These are phyloP conservation scores for Prinia subflava DNA, from an alignment of 2,113 vertebrate species.

Conservation along the genomic window DNA sequence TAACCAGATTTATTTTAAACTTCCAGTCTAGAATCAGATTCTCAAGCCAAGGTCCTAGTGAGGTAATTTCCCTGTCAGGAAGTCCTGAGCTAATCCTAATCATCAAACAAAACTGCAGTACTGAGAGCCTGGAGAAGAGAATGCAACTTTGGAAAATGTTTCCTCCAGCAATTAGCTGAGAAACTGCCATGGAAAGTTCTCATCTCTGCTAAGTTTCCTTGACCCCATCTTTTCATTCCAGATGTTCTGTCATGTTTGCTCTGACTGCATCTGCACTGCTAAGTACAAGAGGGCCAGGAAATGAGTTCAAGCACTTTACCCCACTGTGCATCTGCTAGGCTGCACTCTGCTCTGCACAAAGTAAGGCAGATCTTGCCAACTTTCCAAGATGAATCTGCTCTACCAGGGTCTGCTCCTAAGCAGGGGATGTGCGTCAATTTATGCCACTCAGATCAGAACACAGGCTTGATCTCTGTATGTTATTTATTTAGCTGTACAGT, in stretches of 20 bases:
- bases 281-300: background rate
- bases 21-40: background rate
- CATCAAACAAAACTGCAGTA: background rate
- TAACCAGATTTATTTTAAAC: background rate
- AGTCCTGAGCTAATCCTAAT: constrained; percentile 19
- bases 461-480: background rate
- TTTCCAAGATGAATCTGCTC: background rate
- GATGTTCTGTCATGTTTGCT: constrained; percentile 12
- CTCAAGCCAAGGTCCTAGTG: background rate
- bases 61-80: constrained; percentile 29
- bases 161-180: constrained; percentile 4
- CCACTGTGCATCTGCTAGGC: background rate
- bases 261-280: background rate
- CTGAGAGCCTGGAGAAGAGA: background rate
- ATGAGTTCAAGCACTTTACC: background rate
- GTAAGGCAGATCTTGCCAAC: background rate
- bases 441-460: background rate
- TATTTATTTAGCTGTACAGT: background rate
- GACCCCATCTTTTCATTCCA: constrained; percentile 10
- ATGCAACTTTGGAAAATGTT: background rate
- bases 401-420: background rate
- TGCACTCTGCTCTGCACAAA: background rate
- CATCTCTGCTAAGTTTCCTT: constrained; percentile 4
- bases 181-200: background rate
- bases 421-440: background rate